Percentiles rank a stretch among this genome's conserved stretches.
These are phyloP conservation scores for Pachyrhynchus sulphureomaculatus DNA, from an alignment of 1,140 invertebrate genomes.

Conservation along the genomic window DNA sequence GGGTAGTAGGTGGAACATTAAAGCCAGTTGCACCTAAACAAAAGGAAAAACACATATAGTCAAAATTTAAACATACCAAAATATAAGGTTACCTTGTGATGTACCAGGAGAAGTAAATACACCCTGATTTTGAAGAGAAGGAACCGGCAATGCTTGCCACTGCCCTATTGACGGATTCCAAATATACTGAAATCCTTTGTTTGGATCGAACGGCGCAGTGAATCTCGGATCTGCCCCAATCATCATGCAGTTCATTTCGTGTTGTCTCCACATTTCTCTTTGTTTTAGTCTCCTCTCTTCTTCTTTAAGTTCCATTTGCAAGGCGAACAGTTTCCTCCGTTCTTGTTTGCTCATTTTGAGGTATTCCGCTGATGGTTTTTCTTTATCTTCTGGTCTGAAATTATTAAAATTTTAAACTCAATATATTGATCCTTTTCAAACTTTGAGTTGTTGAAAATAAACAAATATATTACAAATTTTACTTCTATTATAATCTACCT, in stretches of 20 bases:
- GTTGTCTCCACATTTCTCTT: slow-evolving; percentile 63
- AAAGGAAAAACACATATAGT: not conserved
- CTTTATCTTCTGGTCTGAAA: slow-evolving; percentile 50
- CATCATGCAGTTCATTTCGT: slow-evolving; percentile 63
- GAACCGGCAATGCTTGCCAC: slow-evolving; percentile 60
- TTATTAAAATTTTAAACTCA: not conserved
- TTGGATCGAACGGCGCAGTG: slow-evolving; percentile 58
- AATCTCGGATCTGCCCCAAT: slow-evolving; percentile 61
- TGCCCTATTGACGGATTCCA: slow-evolving; percentile 62
- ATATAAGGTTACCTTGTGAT: slow-evolving; percentile 45
- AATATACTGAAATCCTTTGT: slow-evolving; percentile 58
- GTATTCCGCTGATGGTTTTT: slow-evolving; percentile 37
- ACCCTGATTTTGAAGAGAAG: slow-evolving; percentile 26
- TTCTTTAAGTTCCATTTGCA: slow-evolving; percentile 70
- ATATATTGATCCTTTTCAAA: not conserved
- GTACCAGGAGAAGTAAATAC: slow-evolving; percentile 17
- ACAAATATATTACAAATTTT: no score
- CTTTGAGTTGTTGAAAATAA: no score
- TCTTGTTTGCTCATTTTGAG: slow-evolving; percentile 65
- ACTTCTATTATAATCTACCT: no score
- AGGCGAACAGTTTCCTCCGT: slow-evolving; percentile 73
- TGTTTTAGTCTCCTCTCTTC: slow-evolving; percentile 62
- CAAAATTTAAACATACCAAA: no score
- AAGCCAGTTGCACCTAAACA: not conserved
- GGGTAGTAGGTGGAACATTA: not conserved